Evolutionary conservation across 2,797 vertebrate species (phyloP), one percentile per base, ranked within the genome.

Genomic region (Octomys mimax): DNA sequence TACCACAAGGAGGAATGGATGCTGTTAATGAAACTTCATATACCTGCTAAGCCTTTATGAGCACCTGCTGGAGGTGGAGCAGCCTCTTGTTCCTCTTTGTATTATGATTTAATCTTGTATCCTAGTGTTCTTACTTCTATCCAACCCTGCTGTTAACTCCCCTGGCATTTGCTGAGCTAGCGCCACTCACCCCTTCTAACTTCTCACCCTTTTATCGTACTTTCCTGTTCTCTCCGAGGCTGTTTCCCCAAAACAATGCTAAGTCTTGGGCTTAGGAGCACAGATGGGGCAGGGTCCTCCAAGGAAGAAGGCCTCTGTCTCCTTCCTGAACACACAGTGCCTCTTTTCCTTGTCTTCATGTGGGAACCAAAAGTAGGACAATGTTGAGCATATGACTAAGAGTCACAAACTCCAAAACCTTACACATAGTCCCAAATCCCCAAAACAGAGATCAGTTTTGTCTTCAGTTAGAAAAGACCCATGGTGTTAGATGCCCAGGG

Each of bases 391-490:
- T 22, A 28, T 66, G 73, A n/a, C 59, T 61, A 62, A 95, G 78
- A 75, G 61, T 88, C 94, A 73, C 11, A 88, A 36, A 88, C 83
- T 85, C 92, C 16, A 82, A 87, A 96, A 92, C 22, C 42, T 87
- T 22, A 28, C 12, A 21, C 39, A 57, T 22, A n/a, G 70, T 94
- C 61, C 70, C 22, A 8, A 92, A 81, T 78, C 9, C n/a, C 54
- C 78, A 78, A 91, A 22, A 18, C 73, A 93, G 70, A 71, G 42
- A 16, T 2, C 24, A 71, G 13, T 66, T 94, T 92, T 94, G 24
- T 87, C 54, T 95, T 94, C 54, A 95, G 71, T 89, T 84, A 90
- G 79, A 81, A 86, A 86, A 94, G 46, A 70, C 61, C 33, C 0
- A 0, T 70, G 62, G 9, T 78, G 6, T 81, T 70, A 92, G 73